A percentile compares a stretch with the other conserved stretches of the same genome.
Conservation (phyloP, 2,888 invertebrate genomes). For the Thyatira batis region DNA sequence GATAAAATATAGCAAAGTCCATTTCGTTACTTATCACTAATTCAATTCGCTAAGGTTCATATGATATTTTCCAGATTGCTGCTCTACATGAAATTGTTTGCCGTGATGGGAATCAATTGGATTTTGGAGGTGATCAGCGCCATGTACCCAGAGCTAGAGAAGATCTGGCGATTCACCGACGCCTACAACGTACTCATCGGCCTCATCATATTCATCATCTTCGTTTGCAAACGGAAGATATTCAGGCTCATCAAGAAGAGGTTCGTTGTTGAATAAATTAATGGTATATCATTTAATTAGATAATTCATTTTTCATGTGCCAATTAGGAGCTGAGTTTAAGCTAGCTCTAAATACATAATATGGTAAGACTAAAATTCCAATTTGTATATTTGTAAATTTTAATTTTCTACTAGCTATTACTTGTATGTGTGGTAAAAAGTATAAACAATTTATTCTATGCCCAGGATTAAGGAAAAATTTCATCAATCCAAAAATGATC, state of each 20-base stretch:
- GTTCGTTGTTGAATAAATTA: slow-evolving; percentile 48
- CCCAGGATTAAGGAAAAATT: slow-evolving; percentile 55
- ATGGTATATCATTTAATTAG: not conserved
- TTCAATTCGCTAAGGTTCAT: not conserved
- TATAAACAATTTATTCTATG: slow-evolving; percentile 28
- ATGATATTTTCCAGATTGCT: slow-evolving; percentile 79
- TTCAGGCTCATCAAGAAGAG: slow-evolving; percentile 83
- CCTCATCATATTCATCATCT: slow-evolving; percentile 86
- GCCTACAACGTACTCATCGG: slow-evolving; percentile 87
- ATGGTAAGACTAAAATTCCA: not conserved
- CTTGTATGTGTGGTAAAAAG: not conserved
- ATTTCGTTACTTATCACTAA: too few relatives aligned
- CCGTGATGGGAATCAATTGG: slow-evolving; percentile 90
- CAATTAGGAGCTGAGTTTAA: too few relatives aligned
- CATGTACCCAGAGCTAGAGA: slow-evolving; percentile 68
- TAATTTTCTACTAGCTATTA: not conserved
- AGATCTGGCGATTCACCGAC: slow-evolving; percentile 84
- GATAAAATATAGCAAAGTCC: too few relatives aligned
- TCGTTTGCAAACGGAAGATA: slow-evolving; percentile 87
- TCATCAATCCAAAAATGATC: slow-evolving; percentile 30
- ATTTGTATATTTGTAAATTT: not conserved
- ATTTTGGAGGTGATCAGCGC: slow-evolving; percentile 87
- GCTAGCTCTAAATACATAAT: not conserved
- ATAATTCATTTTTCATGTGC: slow-evolving; percentile 9
- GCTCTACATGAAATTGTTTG: slow-evolving; percentile 86